Conservation (phyloP, 2,888 invertebrate species). For the Synergus laeviventris region DNA sequence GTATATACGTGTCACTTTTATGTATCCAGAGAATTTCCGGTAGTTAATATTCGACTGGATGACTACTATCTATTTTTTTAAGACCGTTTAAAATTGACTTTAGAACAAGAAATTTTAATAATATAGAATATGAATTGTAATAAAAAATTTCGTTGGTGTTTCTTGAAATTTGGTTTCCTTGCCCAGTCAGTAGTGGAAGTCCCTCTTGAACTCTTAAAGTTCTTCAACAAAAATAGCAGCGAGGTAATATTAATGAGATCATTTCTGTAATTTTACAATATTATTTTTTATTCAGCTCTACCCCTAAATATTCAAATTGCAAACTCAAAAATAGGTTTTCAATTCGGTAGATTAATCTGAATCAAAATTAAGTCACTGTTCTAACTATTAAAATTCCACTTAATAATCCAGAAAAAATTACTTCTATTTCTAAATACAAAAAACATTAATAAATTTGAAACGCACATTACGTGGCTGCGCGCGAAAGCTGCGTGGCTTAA, state of each 20-base stretch:
- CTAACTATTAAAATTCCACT: background rate
- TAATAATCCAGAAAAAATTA: background rate
- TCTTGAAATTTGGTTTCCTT: background rate
- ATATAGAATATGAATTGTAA: background rate
- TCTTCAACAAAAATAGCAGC: background rate
- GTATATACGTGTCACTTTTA: background rate
- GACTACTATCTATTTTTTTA: too few species aligned
- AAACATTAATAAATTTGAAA: background rate
- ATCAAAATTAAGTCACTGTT: too few species aligned
- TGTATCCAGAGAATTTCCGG: background rate
- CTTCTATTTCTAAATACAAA: background rate
- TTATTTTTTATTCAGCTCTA: too few species aligned
- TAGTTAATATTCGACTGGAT: background rate
- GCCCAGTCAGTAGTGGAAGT: conserved; percentile 7
- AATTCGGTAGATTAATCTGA: too few species aligned
- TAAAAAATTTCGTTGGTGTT: background rate
- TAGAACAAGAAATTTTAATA: background rate
- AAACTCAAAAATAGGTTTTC: too few species aligned
- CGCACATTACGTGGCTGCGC: conserved; percentile 16
- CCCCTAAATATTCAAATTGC: too few species aligned
- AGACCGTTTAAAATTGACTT: background rate
- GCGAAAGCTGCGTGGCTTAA: conserved; percentile 1
- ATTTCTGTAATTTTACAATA: too few species aligned
- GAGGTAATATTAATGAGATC: background rate
- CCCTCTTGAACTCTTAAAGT: background rate